Evolutionary conservation across 2,888 invertebrate species (phyloP), one percentile per base, ranked within the genome.

Genomic region (Conchocele bisecta): DNA sequence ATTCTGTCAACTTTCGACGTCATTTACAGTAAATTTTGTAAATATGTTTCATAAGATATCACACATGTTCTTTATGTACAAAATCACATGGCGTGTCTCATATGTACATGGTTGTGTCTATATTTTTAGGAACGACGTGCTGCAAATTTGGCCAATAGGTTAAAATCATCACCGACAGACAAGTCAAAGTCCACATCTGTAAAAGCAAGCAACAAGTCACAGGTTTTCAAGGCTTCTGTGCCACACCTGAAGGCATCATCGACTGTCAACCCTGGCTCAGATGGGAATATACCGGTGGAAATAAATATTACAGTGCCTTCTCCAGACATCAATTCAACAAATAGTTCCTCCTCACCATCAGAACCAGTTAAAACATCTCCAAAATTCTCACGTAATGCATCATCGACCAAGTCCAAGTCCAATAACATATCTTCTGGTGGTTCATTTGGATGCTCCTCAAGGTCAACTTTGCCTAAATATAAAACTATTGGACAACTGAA

Each of bases 61-160:
- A n/a, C n/a, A n/a, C n/a, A n/a, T n/a, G n/a, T n/a, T n/a, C n/a
- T n/a, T n/a, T n/a, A n/a, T n/a, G n/a, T n/a, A n/a, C n/a, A n/a
- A n/a, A n/a, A n/a, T n/a, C n/a, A n/a, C n/a, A n/a, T n/a, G n/a
- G n/a, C n/a, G n/a, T n/a, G n/a, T n/a, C n/a, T n/a, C n/a, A n/a
- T n/a, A n/a, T n/a, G n/a, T n/a, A n/a, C n/a, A n/a, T n/a, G n/a
- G n/a, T n/a, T n/a, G n/a, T n/a, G n/a, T n/a, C n/a, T n/a, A n/a
- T n/a, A n/a, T n/a, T 67, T 77, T 22, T 59, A 77, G 77, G 77
- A 77, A 57, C 70, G 74, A 58, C 56, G 77, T 58, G 77, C 77
- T 46, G 77, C 73, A 15, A 73, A 73, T 26, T 68, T 69, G 42
- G 73, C 77, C 5, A 31, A 37, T 17, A 57, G 50, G 31, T 54